Conservation (phyloP, 2,113 vertebrate species). For the Bos javanicus region DNA sequence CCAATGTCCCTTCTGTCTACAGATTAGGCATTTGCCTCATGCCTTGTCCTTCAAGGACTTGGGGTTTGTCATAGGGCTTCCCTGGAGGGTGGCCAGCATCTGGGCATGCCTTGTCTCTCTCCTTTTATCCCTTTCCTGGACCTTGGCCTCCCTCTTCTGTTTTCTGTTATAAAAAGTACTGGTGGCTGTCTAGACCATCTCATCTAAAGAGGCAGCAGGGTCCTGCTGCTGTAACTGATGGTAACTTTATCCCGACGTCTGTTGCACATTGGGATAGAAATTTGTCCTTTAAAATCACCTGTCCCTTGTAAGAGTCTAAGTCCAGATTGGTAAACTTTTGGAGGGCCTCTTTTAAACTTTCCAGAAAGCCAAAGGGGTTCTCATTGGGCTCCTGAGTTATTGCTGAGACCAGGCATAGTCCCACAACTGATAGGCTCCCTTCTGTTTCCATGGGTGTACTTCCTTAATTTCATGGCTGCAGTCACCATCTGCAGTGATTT, state of each 20-base stretch:
- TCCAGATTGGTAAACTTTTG: not conserved
- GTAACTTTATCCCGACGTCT: not conserved
- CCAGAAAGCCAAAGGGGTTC: not conserved
- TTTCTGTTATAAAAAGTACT: not conserved
- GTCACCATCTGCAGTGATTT: not conserved
- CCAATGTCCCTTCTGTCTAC: not conserved
- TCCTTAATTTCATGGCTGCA: not conserved
- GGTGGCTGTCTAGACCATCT: not conserved
- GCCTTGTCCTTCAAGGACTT: not conserved
- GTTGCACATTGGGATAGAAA: not conserved
- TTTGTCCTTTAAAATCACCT: not conserved
- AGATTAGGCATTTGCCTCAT: not conserved
- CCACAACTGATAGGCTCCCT: not conserved
- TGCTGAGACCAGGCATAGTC: not conserved
- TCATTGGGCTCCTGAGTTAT: not conserved
- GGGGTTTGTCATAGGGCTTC: not conserved
- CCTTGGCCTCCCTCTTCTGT: not conserved
- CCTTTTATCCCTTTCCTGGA: not conserved
- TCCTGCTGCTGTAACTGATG: not conserved
- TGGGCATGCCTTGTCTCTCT: not conserved
- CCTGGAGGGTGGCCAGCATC: not conserved
- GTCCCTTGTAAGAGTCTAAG: not conserved
- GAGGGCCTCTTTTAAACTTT: not conserved
- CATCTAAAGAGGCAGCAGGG: not conserved
- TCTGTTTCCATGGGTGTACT: not conserved